phyloP scores from a whole-genome alignment of 1,140 invertebrate species.

The Orius insidiosus region DNA sequence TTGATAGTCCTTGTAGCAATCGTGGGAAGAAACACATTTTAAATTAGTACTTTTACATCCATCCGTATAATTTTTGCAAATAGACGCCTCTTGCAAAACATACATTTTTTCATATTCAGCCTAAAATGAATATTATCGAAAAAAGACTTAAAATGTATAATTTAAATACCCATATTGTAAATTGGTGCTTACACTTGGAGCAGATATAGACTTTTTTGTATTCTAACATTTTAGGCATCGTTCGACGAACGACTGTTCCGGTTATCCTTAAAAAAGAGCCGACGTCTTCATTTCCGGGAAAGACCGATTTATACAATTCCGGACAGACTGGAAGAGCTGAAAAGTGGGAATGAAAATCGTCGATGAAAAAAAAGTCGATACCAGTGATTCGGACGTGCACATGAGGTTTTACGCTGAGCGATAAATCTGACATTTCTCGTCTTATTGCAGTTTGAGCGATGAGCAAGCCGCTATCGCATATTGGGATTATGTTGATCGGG shows the following conservation, averaged over 20 bases:
- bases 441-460: constrained; percentile 38
- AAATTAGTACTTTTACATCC: constrained; percentile 36
- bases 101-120: constrained; percentile 47
- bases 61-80: constrained; percentile 38
- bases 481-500: constrained; percentile 35
- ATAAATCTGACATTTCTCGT: constrained; percentile 26
- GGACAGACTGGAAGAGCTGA: constrained; percentile 37
- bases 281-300: constrained; percentile 47
- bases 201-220: constrained; percentile 55
- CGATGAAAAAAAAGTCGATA: constrained; percentile 9
- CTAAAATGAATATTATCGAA: constrained; percentile 25
- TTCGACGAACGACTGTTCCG: constrained; percentile 56
- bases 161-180: constrained; percentile 37
- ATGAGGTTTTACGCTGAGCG: constrained; percentile 37
- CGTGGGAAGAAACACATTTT: constrained; percentile 34
- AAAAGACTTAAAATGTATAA: constrained; percentile 4
- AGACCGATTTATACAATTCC: constrained; percentile 35
- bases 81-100: constrained; percentile 35
- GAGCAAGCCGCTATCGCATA: constrained; percentile 42
- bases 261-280: constrained; percentile 44
- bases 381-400: constrained; percentile 41
- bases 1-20: constrained; percentile 67
- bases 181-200: constrained; percentile 54
- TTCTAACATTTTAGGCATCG: constrained; percentile 58
- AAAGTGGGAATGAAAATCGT: constrained; percentile 21